These are phyloP conservation scores for Recurvirostra avosetta DNA, from an alignment of 2,113 vertebrate species.

Conservation along the genomic window DNA sequence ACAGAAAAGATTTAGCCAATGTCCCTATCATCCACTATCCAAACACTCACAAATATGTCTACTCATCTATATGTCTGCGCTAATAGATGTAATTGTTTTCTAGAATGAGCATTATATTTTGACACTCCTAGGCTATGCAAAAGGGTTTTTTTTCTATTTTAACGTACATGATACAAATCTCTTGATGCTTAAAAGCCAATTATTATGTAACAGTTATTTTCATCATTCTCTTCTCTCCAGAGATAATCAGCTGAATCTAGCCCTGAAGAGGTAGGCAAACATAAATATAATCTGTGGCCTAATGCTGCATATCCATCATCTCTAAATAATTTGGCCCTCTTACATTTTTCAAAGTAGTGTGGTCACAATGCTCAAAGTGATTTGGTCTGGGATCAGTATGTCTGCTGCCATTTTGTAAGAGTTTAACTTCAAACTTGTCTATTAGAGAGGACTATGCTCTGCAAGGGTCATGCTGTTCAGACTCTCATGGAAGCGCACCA, in stretches of 20 bases:
- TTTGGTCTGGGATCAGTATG: background rate
- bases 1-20: background rate
- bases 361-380: background rate
- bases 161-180: fast-evolving
- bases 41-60: background rate
- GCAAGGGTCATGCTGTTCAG: background rate
- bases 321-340: background rate
- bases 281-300: background rate
- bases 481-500: background rate
- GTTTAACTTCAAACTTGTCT: background rate
- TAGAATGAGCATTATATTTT: background rate
- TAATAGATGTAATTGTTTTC: background rate
- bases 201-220: background rate
- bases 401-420: background rate
- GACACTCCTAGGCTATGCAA: background rate
- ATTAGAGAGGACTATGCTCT: background rate
- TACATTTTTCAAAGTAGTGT: background rate
- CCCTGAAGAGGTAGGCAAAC: background rate
- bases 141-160: background rate
- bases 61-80: background rate
- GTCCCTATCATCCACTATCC: background rate
- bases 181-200: background rate
- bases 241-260: background rate
- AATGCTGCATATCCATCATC: background rate
- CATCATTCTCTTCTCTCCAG: background rate